Base-by-base conservation (phyloP, 2,113 vertebrate genomes). In the Pelecanus crispus region DNA sequence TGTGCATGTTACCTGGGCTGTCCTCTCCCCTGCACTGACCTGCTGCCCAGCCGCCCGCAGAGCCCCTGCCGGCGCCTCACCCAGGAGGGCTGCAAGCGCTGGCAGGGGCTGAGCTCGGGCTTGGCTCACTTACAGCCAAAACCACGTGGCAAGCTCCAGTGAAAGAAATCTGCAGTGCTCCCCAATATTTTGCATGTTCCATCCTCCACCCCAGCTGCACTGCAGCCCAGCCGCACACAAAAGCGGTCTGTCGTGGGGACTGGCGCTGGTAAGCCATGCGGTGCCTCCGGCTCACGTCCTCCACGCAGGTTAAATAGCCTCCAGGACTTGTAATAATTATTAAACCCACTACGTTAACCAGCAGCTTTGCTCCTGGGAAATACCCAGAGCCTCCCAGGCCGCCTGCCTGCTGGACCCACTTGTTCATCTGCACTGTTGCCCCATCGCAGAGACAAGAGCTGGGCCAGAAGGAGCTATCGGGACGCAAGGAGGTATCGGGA, bases 391-490 rank as follows among this genome's bases (percentile, higher is more conserved):
- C 9, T 44, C 56, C 26, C 17, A 59, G 67, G 9, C 34, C 1
- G 4, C 10, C 72, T 58, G 34, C 26, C 18, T 34, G 36, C 70
- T 11, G 15, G 74, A n/a, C 10, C 34, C 7, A 0, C 40, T 14
- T 11, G 1, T 15, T 47, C 45, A 25, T 8, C n/a, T 0, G 0
- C 31, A 1, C 2, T 2, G 3, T 0, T 8, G 11, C 20, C 38
- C 56, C 52, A 13, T 2, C 1, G 5, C 0, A 2, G 63, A 32
- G 18, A 44, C 21, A 13, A 14, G 59, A 68, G 50, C 3, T 11
- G 18, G 34, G 22, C 50, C 68, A 81, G 53, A 22, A 67, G 26
- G 26, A 73, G 55, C n/a, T 50, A 2, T 11, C 0, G 0, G 71
- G 42, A n/a, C 34, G 36, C 15, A 20, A 55, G 45, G 31, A 28